Conservation (phyloP, 2,113 vertebrate species). For the Okapia johnstoni region DNA sequence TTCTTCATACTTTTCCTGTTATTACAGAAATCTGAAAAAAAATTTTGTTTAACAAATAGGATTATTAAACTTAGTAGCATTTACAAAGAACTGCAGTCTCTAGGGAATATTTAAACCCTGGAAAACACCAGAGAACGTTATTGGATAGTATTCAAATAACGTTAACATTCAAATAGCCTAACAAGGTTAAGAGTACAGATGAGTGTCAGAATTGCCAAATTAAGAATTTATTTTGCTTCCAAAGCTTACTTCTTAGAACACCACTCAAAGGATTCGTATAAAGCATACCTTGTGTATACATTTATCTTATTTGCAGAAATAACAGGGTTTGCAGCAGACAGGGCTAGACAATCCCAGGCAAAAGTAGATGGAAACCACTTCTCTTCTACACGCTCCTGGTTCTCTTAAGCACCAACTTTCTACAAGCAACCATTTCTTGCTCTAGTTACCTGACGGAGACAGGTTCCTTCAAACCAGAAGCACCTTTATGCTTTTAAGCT, state of each 20-base stretch:
- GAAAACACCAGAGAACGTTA: neutral
- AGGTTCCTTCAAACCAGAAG: neutral
- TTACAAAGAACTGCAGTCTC: neutral
- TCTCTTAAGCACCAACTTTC: neutral
- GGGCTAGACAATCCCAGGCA: neutral
- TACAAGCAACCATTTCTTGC: neutral
- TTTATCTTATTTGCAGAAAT: neutral
- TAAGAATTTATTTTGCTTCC: slow-evolving; percentile 31
- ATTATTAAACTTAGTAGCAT: neutral
- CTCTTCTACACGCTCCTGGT: accelerated
- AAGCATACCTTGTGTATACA: neutral
- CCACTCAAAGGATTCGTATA: neutral
- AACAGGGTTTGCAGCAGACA: neutral
- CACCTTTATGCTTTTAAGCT: neutral
- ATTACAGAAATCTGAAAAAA: neutral
- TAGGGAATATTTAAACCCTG: neutral
- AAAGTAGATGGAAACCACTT: neutral
- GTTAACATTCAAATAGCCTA: neutral
- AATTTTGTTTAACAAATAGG: neutral
- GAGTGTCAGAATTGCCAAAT: neutral
- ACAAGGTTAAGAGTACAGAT: neutral
- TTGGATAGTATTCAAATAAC: neutral
- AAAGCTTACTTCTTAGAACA: neutral
- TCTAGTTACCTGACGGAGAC: neutral
- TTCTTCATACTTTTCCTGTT: neutral